Base-by-base conservation (phyloP, 1,140 invertebrate species). In the Trachelipus rathkii region DNA sequence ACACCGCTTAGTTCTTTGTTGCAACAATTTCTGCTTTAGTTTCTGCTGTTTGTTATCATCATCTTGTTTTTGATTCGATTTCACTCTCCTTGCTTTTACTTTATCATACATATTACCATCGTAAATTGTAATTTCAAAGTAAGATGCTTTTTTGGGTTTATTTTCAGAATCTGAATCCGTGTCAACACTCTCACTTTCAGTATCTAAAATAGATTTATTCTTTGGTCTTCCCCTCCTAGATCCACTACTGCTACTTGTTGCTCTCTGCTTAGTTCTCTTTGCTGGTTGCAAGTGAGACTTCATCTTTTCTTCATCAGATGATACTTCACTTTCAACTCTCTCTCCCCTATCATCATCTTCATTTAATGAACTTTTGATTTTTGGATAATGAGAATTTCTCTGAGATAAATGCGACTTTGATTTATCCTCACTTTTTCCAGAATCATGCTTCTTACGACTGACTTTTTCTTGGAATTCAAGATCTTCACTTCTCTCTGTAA, bases 21-120 rank as follows among this genome's bases (percentile, higher is more conserved):
- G 78, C 73, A 78, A 73, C 70, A 81, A 74, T 43, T 77, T 50
- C 67, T 81, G 80, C 60, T 78, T 78, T 10, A 77, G 91, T 85
- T 93, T 92, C 84, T 94, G 91, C 5, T 92, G 88, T 82, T 94
- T 93, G 85, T 95, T 91, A 85, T 95, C 92, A 83, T 95, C 84
- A 75, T 85, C 93, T 82, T 93, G 89, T 84, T 94, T 94, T 84
- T 94, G 92, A 91, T 94, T 93, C 83, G 94, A 93, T 84, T 94
- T 94, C 74, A 92, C 74, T 73, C 79, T 46, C 66, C 95, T 89
- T 5, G 95, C 93, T 86, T 98, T 98, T 0, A 98, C 95, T 86
- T 97, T 97, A 84, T 98, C 96, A 84, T 98, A 98, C 96, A 98
- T 98, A 45, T 95, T 97, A 13, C 91, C 91, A 4, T 92, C 94